These are phyloP conservation scores for Ataeniobius toweri DNA, from an alignment of 2,797 vertebrate genomes.

Conservation along the genomic window DNA sequence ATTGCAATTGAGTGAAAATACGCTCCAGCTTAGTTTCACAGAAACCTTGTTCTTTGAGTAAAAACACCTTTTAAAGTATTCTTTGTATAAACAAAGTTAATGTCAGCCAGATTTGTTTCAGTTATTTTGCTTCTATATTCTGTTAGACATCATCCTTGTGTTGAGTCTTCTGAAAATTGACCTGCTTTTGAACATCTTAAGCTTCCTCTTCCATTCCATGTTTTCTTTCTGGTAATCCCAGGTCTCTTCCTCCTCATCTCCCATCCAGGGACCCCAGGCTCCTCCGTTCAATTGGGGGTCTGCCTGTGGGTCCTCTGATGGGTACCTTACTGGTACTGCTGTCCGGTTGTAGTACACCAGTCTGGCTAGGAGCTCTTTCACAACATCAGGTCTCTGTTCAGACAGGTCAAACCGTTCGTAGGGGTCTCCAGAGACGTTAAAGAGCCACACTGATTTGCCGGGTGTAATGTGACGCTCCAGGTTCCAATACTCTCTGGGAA, in stretches of 20 bases:
- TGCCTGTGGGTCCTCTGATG: constrained; percentile 90
- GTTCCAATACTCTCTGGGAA: constrained; percentile 94
- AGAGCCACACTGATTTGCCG: constrained; percentile 90
- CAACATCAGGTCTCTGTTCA: constrained; percentile 87
- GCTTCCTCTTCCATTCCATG: constrained; percentile 87
- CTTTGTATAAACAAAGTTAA: not conserved
- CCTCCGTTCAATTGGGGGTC: constrained; percentile 92
- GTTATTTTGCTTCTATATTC: constrained; percentile 78
- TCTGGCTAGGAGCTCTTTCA: constrained; percentile 87
- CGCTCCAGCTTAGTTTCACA: not conserved
- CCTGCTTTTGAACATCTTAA: constrained; percentile 89
- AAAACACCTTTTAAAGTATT: constrained; percentile 12
- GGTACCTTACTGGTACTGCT: constrained; percentile 94
- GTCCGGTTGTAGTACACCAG: constrained; percentile 91
- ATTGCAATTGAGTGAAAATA: constrained; percentile 14
- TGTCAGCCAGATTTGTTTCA: constrained; percentile 1
- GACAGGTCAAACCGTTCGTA: constrained; percentile 91
- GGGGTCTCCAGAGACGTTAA: constrained; percentile 94
- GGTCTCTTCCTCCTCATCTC: constrained; percentile 85
- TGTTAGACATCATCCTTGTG: constrained; percentile 92
- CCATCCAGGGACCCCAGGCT: constrained; percentile 95
- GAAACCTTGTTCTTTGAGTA: not conserved
- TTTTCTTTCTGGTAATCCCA: constrained; percentile 77
- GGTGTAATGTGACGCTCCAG: constrained; percentile 87
- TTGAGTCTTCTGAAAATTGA: constrained; percentile 94